Evolutionary conservation across 2,888 invertebrate species (phyloP), one percentile per base, ranked within the genome.

Genomic region (Sinhomidia bicolor): DNA sequence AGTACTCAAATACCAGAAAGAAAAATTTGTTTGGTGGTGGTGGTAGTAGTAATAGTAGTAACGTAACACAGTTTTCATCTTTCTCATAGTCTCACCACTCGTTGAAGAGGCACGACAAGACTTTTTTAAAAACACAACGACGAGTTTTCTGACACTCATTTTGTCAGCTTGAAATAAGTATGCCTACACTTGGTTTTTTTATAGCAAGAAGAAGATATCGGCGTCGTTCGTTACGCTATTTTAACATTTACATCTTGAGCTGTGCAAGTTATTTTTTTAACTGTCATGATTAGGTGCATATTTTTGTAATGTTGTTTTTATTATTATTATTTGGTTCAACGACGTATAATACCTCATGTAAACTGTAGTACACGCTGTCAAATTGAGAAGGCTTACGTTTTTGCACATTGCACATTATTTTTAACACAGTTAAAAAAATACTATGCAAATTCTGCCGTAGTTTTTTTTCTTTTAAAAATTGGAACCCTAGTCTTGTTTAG

Each of bases 91-190:
- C 41, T 60, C 62, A 41, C 60, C 62, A 41, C 60, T 54, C 60
- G 32, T 36, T 60, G 36, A 80, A 80, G 36, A 80, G 62, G 9
- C 60, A 29, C 84, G 57, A 60, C 85, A 78, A 78, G 65, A 65
- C 47, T 32, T 62, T 14, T 60, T 36, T 14, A 29, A 41, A 26
- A 65, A 65, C 29, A 57, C 74, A 74, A 54, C 76, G 68, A 65
- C 83, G 81, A 82, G 76, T 74, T 88, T 88, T 51, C 65, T 83
- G 88, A 88, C 88, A 88, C 88, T 88, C 83, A 88, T 88, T 88
- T 88, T 88, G 88, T 88, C 88, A 88, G 88, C 62, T 88, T 88
- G 82, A 78, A 83, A 81, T 79, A 81, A 78, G 44, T 65, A 88
- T 83, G 82, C 83, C 80, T 82, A 82, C 74, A 85, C 20, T 80